A percentile compares a stretch with the other conserved stretches of the same genome.
Evolutionary conservation across 35 echinoderm and acorn worm species (phyloP).

Genomic region (Acanthaster planci): DNA sequence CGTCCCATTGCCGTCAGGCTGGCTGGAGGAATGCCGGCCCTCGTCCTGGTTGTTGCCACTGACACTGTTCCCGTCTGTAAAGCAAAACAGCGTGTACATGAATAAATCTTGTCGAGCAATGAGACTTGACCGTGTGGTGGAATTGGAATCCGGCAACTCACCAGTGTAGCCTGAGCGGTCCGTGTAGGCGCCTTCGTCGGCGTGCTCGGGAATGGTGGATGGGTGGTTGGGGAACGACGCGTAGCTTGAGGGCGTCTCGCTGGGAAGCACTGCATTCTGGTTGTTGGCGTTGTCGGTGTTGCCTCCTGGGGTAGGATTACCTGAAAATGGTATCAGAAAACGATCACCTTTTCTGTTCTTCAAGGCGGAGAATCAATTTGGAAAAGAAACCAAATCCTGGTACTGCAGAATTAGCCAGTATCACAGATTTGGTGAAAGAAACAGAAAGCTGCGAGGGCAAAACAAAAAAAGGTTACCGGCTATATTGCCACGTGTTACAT

Average conservation of each 20-base stretch:
- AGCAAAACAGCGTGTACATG: too few species aligned
- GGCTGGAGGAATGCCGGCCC: background rate
- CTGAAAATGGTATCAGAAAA: background rate
- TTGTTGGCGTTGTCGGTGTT: slow-evolving; percentile 8
- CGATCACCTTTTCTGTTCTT: too few species aligned
- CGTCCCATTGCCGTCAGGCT: background rate
- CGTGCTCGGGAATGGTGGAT: slow-evolving; percentile 75
- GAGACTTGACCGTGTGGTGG: too few species aligned
- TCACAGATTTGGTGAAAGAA: too few species aligned
- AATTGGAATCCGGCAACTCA: too few species aligned
- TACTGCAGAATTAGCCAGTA: too few species aligned
- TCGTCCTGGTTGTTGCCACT: background rate
- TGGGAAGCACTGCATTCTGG: slow-evolving; percentile 26
- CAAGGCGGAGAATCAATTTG: too few species aligned
- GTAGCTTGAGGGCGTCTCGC: slow-evolving; percentile 84
- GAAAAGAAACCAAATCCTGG: too few species aligned
- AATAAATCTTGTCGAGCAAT: too few species aligned
- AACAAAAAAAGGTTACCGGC: too few species aligned
- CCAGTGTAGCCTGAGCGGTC: slow-evolving; percentile 25
- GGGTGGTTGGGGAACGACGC: slow-evolving; percentile 74
- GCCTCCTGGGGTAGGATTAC: slow-evolving; percentile 61
- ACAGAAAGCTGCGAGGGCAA: too few species aligned
- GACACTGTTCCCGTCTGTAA: slow-evolving; percentile 8
- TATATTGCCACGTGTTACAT: too few species aligned
- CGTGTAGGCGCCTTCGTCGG: slow-evolving; percentile 31